phyloP scores from a whole-genome alignment of 2,888 invertebrate genomes.

The Bruchidius siliquastri region DNA sequence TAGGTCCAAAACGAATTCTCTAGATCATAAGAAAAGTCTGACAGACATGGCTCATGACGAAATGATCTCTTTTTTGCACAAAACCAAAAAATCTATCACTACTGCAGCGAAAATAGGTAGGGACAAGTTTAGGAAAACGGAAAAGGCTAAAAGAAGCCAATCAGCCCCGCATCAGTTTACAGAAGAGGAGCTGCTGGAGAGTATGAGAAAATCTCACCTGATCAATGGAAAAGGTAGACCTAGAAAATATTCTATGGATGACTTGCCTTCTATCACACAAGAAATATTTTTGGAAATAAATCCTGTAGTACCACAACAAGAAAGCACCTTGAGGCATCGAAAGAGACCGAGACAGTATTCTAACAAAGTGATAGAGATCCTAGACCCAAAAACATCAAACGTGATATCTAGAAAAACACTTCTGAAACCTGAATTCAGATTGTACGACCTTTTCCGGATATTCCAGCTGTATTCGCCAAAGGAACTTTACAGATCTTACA shows the following conservation, averaged over 20 bases:
- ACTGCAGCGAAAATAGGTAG: constrained; percentile 31
- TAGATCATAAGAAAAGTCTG: constrained; percentile 27
- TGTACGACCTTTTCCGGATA: constrained; percentile 30
- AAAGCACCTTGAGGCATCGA: constrained; percentile 37
- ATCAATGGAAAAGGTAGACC: constrained; percentile 35
- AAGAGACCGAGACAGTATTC: constrained; percentile 28
- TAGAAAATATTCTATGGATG: constrained; percentile 33
- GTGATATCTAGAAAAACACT: constrained; percentile 32
- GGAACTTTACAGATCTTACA: constrained; percentile 53
- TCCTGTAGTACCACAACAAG: constrained; percentile 8
- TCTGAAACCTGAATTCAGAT: constrained; percentile 27
- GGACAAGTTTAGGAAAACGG: constrained; percentile 34
- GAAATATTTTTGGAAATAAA: constrained; percentile 26
- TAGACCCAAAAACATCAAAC: constrained; percentile 41
- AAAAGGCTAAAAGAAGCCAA: constrained; percentile 51
- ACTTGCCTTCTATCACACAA: constrained; percentile 23
- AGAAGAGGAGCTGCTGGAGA: constrained; percentile 55
- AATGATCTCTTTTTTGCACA: constrained; percentile 35
- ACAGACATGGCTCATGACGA: constrained; percentile 38
- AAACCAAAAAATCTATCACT: constrained; percentile 39
- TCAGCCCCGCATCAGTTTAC: constrained; percentile 54
- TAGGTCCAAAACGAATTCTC: constrained; percentile 15
- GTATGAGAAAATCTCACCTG: constrained; percentile 48
- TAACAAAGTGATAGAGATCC: constrained; percentile 40
- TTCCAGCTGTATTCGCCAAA: constrained; percentile 38